Evolutionary conservation across 2,113 vertebrate genomes (phyloP).

Genomic region (Stomatorhinus ivindoensis): DNA sequence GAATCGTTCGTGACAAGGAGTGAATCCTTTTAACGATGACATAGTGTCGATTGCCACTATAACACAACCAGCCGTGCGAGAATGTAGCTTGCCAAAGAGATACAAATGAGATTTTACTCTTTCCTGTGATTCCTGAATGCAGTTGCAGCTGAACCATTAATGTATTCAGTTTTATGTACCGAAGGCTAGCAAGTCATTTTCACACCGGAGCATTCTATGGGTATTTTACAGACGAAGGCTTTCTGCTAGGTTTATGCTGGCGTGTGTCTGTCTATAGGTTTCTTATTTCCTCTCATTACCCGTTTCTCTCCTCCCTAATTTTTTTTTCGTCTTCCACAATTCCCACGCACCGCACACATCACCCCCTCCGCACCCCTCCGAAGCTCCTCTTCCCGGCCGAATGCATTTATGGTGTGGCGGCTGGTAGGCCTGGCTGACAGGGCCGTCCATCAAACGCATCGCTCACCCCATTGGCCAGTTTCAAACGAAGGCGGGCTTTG

Average conservation of each 20-base stretch:
- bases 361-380: background rate
- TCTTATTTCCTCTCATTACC: background rate
- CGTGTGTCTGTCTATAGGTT: conserved; percentile 26
- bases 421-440: background rate
- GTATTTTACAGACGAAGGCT: conserved; percentile 64
- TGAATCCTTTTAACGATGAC: background rate
- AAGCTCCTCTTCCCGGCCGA: conserved; percentile 56
- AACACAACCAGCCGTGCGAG: conserved; percentile 6
- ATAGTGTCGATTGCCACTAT: background rate
- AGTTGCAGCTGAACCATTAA: conserved; percentile 35
- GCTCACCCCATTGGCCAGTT: background rate
- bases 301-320: background rate
- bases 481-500: background rate
- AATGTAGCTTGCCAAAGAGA: conserved; percentile 68
- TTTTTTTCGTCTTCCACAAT: background rate
- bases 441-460: background rate
- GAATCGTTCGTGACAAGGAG: too few species aligned
- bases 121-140: conserved; percentile 33
- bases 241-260: conserved; percentile 36
- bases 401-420: conserved; percentile 46
- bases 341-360: background rate
- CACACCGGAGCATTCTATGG: conserved; percentile 52
- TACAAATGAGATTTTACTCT: conserved; percentile 39
- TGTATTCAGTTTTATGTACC: conserved; percentile 42
- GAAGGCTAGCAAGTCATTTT: conserved; percentile 53